Percentiles rank a stretch among this genome's conserved stretches.
These are phyloP conservation scores for Dufourea novaeangliae DNA, from an alignment of 1,140 invertebrate species.

Conservation along the genomic window DNA sequence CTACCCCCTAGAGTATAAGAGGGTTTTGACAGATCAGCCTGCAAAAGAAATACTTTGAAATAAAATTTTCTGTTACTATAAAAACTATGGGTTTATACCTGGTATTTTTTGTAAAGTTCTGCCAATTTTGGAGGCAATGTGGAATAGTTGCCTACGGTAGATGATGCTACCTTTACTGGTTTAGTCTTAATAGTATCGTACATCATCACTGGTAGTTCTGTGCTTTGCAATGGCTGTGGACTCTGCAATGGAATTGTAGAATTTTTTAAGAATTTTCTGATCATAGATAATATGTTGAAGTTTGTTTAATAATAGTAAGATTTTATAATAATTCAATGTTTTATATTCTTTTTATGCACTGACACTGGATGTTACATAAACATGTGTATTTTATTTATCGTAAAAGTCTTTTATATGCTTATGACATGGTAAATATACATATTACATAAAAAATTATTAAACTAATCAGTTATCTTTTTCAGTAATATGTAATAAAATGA, in stretches of 20 bases:
- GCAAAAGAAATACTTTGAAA: slow-evolving; percentile 44
- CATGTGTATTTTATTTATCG: too few species aligned
- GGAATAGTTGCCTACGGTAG: not conserved
- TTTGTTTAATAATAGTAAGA: not conserved
- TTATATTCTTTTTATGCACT: not conserved
- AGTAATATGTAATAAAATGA: not conserved
- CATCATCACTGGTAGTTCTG: slow-evolving; percentile 64
- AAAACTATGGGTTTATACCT: slow-evolving; percentile 43
- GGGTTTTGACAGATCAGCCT: slow-evolving; percentile 79
- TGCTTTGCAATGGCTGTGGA: slow-evolving; percentile 54
- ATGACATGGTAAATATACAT: too few species aligned
- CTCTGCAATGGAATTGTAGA: slow-evolving; percentile 48
- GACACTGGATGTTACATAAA: slow-evolving; percentile 10
- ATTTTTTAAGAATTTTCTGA: not conserved
- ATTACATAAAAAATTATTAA: not conserved
- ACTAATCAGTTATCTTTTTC: too few species aligned
- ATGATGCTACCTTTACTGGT: slow-evolving; percentile 11
- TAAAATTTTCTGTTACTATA: not conserved
- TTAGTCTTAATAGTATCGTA: slow-evolving; percentile 63
- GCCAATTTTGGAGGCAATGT: slow-evolving; percentile 39
- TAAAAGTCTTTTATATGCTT: not conserved
- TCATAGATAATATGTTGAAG: not conserved
- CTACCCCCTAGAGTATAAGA: slow-evolving; percentile 80
- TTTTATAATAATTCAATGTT: not conserved
- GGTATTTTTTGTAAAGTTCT: slow-evolving; percentile 48